phyloP scores from a whole-genome alignment of 2,113 vertebrate genomes.

The mouse (Mus musculus) region DNA sequence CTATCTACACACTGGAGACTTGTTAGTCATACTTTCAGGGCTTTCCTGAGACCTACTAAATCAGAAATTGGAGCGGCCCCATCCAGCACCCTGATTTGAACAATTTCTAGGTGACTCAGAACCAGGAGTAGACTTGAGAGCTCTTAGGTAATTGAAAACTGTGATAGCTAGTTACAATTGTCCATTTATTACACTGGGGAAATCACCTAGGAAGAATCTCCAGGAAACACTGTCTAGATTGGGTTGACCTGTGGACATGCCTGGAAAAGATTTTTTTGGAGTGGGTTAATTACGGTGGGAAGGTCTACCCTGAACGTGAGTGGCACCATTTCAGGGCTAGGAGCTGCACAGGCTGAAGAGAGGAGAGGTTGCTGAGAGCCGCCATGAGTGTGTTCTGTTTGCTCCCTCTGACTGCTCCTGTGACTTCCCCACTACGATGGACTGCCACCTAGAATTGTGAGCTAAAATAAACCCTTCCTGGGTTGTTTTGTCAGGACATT shows the following conservation, averaged over 20 bases:
- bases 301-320: neutral
- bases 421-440: neutral
- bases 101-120: neutral
- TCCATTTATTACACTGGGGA: too few species aligned
- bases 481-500: neutral
- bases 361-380: neutral
- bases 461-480: neutral
- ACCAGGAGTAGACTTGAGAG: neutral
- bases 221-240: neutral
- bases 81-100: neutral
- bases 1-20: neutral
- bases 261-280: too few species aligned
- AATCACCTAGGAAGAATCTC: neutral
- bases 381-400: neutral
- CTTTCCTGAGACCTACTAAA: neutral
- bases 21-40: neutral
- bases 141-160: neutral
- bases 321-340: neutral
- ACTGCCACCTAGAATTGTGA: neutral
- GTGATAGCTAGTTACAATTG: too few species aligned
- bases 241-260: neutral
- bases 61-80: neutral
- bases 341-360: too few species aligned
- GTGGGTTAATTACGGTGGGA: neutral
- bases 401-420: neutral